These are phyloP conservation scores for Mactromeris polynyma DNA, from an alignment of 2,888 invertebrate species.

Conservation along the genomic window DNA sequence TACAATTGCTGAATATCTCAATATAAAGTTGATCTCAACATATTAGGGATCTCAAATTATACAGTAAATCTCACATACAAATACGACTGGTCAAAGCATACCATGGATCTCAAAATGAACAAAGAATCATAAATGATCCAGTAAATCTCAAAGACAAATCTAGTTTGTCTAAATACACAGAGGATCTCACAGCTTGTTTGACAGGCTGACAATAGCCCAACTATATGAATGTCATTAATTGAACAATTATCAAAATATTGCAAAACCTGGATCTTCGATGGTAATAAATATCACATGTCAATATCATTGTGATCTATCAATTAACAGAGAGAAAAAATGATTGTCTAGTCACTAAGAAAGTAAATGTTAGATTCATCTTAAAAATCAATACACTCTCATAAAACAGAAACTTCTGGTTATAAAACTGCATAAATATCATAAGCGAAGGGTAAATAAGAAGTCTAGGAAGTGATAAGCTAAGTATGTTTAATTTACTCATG, in stretches of 20 bases:
- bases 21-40: no score
- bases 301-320: not conserved
- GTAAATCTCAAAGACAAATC: not conserved
- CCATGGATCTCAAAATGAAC: not conserved
- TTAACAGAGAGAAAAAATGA: not conserved
- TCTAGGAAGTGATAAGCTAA: no score
- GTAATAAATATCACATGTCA: slow-evolving; percentile 14
- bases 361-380: not conserved
- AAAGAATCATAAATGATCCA: not conserved
- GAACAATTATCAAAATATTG: slow-evolving; percentile 8
- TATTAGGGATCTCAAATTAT: no score
- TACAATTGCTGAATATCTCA: no score
- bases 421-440: no score
- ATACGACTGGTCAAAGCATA: no score
- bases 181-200: not conserved
- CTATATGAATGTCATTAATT: not conserved
- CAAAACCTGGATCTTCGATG: not conserved
- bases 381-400: no score
- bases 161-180: not conserved
- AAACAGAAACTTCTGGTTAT: no score
- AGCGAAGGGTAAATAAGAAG: no score
- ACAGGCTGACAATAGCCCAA: not conserved
- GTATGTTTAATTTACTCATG: no score
- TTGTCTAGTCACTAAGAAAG: not conserved
- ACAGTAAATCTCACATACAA: no score